Percentiles rank a stretch among this genome's conserved stretches.
These are phyloP conservation scores for Synaphobranchus kaupii DNA, from an alignment of 2,797 vertebrate genomes.

Conservation along the genomic window DNA sequence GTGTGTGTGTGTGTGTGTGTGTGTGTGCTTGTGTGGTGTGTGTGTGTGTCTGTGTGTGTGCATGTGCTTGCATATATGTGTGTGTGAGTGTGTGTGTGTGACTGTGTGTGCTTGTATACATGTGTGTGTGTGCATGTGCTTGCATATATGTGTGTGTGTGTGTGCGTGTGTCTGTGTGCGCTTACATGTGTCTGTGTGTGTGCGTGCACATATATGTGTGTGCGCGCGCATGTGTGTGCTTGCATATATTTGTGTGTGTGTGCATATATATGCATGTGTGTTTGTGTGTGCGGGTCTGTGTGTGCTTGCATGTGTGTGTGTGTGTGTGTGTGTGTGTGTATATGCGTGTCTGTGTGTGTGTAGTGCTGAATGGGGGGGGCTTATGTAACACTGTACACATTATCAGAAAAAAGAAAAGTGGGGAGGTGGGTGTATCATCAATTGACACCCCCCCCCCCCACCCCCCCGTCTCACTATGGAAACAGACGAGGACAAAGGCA, in stretches of 20 bases:
- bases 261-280: neutral
- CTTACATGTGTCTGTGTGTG: neutral
- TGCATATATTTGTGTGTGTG: neutral
- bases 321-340: neutral
- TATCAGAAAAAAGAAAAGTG: conserved; percentile 10
- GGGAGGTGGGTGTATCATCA: neutral
- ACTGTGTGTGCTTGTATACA: neutral
- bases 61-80: neutral
- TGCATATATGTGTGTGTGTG: neutral
- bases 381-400: conserved; percentile 13
- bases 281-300: neutral
- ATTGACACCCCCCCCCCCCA: neutral
- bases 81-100: neutral
- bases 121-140: neutral
- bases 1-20: neutral
- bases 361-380: conserved; percentile 23
- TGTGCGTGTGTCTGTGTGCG: neutral
- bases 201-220: neutral
- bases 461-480: neutral
- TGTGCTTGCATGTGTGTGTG: neutral
- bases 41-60: neutral
- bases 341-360: neutral
- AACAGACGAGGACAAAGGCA: conserved; percentile 4
- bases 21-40: neutral
- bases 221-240: neutral